Conservation (phyloP, 2,797 vertebrate species). For the Ptychadena robeensis region DNA sequence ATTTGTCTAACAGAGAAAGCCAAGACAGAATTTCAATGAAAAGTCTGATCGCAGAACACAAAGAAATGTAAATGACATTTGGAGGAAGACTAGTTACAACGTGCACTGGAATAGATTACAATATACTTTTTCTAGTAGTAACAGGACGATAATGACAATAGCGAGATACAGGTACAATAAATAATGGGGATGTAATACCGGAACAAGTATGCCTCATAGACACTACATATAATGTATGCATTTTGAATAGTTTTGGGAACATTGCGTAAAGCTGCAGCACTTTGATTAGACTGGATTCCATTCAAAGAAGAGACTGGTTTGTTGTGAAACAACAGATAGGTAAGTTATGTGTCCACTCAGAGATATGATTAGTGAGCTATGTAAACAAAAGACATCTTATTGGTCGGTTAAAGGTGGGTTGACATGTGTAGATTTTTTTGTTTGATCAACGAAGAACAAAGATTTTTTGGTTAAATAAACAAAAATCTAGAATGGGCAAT, state of each 20-base stretch:
- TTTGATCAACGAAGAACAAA: too few relatives aligned
- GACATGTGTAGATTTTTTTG: too few relatives aligned
- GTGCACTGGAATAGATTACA: slow-evolving; percentile 12
- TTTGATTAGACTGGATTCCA: too few relatives aligned
- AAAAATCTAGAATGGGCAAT: too few relatives aligned
- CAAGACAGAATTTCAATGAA: slow-evolving; percentile 40
- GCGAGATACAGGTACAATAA: not conserved
- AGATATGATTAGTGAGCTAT: too few relatives aligned
- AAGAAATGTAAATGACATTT: slow-evolving; percentile 42
- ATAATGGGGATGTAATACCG: not conserved
- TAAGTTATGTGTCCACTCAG: too few relatives aligned
- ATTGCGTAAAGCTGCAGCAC: not conserved
- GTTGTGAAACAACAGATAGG: too few relatives aligned
- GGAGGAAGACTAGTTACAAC: slow-evolving; percentile 39
- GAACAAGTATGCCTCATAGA: not conserved
- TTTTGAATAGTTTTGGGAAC: not conserved
- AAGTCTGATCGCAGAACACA: slow-evolving; percentile 31
- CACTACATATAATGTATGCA: not conserved
- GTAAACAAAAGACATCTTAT: too few relatives aligned
- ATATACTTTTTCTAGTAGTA: slow-evolving; percentile 5
- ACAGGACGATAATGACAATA: slow-evolving; percentile 18
- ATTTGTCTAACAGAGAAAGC: slow-evolving; percentile 47
- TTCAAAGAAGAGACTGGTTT: too few relatives aligned
- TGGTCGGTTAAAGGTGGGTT: too few relatives aligned
- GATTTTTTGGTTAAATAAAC: too few relatives aligned